Evolutionary conservation across 2,113 vertebrate genomes (phyloP), one percentile per base, ranked within the genome.

Genomic region (Sprattus sprattus): DNA sequence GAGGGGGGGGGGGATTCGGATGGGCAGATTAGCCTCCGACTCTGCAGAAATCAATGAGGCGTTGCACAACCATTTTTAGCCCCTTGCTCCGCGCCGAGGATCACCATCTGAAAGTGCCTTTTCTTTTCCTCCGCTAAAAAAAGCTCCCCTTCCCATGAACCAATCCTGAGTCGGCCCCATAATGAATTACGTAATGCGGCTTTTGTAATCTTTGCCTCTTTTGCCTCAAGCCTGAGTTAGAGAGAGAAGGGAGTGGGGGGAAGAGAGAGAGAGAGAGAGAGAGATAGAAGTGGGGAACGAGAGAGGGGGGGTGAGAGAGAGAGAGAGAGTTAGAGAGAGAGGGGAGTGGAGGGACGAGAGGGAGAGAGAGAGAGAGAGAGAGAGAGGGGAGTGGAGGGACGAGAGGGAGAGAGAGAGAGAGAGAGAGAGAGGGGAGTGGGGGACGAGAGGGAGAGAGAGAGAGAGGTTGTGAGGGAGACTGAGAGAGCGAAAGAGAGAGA

Each of bases 171-270:
- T 1, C 0, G 86, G 86, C 39, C 28, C 85, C 86, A 89, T 93
- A 92, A 93, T 91, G 86, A 91, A 89, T 94, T 93, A 92, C 90
- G 84, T 92, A 93, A 94, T 87, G 20, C 85, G 86, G 87, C 88
- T 92, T 92, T 89, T 89, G 89, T 89, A 91, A 91, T 92, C 60
- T 52, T 89, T 86, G 88, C 86, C 87, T 86, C 81, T 80, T 81
- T 88, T 87, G 90, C 82, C 89, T 91, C 86, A 0, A 47, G 83
- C 86, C 67, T 81, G 49, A 89, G 86, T 47, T 81, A 1, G 9
- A 25, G 25, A 67, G 64, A 67, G 54, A 60, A 20, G 13, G 16
- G 13, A 18, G 16, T 81, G 64, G 81, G 83, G 87, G 39, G 78
- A 50, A 9, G 84, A 84, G 22, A 46, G 28, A 32, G 57, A 85